Conservation (phyloP, 2,797 vertebrate species). For the Gorsachius magnificus region DNA sequence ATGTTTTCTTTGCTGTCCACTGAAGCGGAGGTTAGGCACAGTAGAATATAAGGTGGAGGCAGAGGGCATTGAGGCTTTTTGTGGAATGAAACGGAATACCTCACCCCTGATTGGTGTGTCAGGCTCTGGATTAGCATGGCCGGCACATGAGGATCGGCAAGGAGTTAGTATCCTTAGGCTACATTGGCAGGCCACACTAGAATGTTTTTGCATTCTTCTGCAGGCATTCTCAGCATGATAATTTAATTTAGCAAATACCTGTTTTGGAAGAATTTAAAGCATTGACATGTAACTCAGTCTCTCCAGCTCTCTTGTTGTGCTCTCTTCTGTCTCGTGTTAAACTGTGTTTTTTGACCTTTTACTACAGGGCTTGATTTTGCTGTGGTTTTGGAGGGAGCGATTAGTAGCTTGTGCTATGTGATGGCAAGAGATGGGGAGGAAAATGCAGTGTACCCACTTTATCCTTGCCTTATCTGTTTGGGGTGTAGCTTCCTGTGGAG, state of each 20-base stretch:
- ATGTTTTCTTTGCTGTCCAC: background rate
- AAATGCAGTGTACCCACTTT: background rate
- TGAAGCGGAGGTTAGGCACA: background rate
- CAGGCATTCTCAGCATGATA: background rate
- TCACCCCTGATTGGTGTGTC: background rate
- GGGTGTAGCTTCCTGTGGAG: background rate
- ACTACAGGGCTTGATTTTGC: background rate
- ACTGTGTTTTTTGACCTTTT: background rate
- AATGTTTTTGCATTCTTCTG: background rate
- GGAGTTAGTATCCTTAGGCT: background rate
- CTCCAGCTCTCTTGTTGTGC: background rate
- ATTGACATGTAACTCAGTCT: background rate
- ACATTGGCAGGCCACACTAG: background rate
- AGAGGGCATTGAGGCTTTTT: background rate
- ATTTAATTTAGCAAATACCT: background rate
- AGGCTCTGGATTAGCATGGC: background rate
- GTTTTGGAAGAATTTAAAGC: background rate
- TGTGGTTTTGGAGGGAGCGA: background rate
- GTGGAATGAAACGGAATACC: background rate
- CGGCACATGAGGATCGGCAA: rapidly evolving
- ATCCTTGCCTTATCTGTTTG: background rate
- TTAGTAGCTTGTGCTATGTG: background rate
- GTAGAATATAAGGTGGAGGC: background rate
- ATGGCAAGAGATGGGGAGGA: background rate
- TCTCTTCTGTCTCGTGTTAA: background rate